phyloP scores from a whole-genome alignment of 2,797 vertebrate genomes.

The Epinephelus coioides region DNA sequence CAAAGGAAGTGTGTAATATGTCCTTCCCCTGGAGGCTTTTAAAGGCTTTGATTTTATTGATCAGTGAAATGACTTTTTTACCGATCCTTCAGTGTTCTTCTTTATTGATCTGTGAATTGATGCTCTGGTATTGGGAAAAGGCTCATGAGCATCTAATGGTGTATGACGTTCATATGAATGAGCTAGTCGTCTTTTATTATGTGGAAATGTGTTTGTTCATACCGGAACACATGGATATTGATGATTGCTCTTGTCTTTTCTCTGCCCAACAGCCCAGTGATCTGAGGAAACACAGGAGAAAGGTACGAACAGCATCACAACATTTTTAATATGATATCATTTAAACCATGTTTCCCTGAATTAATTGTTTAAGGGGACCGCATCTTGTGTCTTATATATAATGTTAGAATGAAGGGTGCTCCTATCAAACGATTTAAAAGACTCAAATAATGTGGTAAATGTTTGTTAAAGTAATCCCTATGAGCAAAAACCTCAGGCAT shows the following conservation, averaged over 20 bases:
- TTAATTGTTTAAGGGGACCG: neutral
- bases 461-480: no score
- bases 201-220: neutral
- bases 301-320: constrained; percentile 85
- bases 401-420: no score
- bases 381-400: no score
- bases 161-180: constrained; percentile 36
- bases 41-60: constrained; percentile 60
- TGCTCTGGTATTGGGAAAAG: constrained; percentile 1
- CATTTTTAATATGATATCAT: neutral
- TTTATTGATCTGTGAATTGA: constrained; percentile 31
- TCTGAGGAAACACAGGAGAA: constrained; percentile 97
- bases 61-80: constrained; percentile 51
- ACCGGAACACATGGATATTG: neutral
- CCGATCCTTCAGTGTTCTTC: constrained; percentile 23
- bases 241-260: constrained; percentile 12
- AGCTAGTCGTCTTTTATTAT: constrained; percentile 28
- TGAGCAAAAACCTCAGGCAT: no score
- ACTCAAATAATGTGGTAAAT: no score
- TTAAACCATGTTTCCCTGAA: neutral
- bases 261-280: constrained; percentile 93
- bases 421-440: no score
- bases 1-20: neutral
- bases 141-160: constrained; percentile 33
- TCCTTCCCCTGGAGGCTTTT: constrained; percentile 18